A percentile compares a stretch with the other conserved stretches of the same genome.
Evolutionary conservation across 2,888 invertebrate genomes (phyloP).

Genomic region (Drosophila neoperkinsi): DNA sequence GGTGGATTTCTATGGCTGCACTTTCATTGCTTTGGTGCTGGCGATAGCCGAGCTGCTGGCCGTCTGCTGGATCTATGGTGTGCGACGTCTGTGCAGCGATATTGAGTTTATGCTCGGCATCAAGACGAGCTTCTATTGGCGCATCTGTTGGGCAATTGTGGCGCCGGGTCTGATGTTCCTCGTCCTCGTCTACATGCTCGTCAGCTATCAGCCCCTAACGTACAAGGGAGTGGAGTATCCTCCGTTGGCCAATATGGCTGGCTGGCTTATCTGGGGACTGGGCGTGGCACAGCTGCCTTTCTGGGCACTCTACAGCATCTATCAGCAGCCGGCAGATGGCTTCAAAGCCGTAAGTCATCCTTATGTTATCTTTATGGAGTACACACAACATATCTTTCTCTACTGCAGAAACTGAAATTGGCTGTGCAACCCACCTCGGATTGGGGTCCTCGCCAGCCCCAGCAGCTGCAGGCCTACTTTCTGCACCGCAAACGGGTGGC

Average conservation of each 20-base stretch:
- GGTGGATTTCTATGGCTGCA: constrained; percentile 91
- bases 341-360: constrained; percentile 46
- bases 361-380: not conserved
- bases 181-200: constrained; percentile 90
- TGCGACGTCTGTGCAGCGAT: constrained; percentile 89
- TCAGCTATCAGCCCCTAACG: constrained; percentile 87
- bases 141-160: constrained; percentile 91
- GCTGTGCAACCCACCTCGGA: constrained; percentile 76
- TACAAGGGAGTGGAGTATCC: constrained; percentile 89
- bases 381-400: not conserved
- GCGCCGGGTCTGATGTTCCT: constrained; percentile 90
- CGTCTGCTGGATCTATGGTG: constrained; percentile 91
- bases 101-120: constrained; percentile 92
- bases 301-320: constrained; percentile 82
- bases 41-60: constrained; percentile 89
- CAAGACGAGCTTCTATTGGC: constrained; percentile 90
- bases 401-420: constrained; percentile 78
- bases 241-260: constrained; percentile 86
- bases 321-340: constrained; percentile 76
- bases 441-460: constrained; percentile 83
- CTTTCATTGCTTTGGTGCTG: constrained; percentile 90
- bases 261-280: constrained; percentile 86
- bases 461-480: constrained; percentile 85
- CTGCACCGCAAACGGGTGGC: constrained; percentile 57
- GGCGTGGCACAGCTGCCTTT: constrained; percentile 86